Percentiles rank a stretch among this genome's conserved stretches.
Conservation (phyloP, 2,113 vertebrate genomes). For the Panthera leo region DNA sequence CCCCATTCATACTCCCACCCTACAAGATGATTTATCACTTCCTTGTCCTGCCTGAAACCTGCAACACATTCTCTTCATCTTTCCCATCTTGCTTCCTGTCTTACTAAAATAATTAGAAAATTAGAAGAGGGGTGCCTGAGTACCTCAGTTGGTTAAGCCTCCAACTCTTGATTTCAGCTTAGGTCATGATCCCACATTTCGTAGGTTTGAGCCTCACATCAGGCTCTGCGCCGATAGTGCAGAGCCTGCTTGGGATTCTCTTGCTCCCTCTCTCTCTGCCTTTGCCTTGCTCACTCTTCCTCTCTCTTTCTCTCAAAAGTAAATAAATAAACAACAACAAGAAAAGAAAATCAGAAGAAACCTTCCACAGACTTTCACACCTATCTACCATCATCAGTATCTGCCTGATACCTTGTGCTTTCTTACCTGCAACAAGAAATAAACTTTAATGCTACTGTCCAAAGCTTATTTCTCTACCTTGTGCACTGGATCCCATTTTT, state of each 20-base stretch:
- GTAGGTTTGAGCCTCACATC: no score
- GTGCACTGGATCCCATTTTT: not conserved
- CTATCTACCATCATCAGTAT: not conserved
- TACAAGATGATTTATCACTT: not conserved
- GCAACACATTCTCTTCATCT: not conserved
- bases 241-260: no score
- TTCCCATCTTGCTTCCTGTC: not conserved
- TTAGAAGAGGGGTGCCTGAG: not conserved
- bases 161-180: no score
- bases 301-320: no score
- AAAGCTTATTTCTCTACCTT: not conserved
- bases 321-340: no score
- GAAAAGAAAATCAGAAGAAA: not conserved
- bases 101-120: slow-evolving; percentile 26
- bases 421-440: not conserved
- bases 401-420: not conserved
- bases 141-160: no score
- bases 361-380: not conserved
- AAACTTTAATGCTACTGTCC: not conserved
- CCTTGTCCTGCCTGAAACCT: not conserved
- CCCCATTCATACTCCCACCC: not conserved
- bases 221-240: no score
- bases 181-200: no score
- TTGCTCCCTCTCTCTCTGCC: no score
- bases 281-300: no score